Conservation (phyloP, 2,888 invertebrate species). For the Stramonita haemastoma region DNA sequence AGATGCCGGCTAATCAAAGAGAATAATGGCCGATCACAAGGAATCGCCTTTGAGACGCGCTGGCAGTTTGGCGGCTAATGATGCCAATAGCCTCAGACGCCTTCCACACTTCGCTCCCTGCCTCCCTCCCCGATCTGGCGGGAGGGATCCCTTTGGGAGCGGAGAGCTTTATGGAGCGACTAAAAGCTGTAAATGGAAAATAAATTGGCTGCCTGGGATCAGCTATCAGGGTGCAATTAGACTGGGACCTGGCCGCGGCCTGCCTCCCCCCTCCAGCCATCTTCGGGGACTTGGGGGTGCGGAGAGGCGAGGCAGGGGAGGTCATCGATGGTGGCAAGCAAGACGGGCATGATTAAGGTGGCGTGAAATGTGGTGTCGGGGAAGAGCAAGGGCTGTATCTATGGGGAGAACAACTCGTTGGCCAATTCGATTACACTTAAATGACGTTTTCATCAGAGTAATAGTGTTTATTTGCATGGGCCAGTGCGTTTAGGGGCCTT, state of each 20-base stretch:
- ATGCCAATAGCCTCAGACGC: constrained; percentile 53
- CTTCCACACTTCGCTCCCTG: constrained; percentile 40
- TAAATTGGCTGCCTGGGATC: constrained; percentile 55
- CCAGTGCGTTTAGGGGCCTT: constrained; percentile 34
- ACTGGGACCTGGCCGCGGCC: constrained; percentile 27
- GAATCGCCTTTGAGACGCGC: constrained; percentile 52
- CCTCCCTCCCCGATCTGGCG: constrained; percentile 35
- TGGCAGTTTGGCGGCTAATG: constrained; percentile 52
- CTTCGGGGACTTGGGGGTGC: neutral
- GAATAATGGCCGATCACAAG: constrained; percentile 54
- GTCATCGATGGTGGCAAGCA: constrained; percentile 45
- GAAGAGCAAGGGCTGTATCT: constrained; percentile 36
- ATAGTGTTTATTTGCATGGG: constrained; percentile 54
- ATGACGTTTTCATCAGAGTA: constrained; percentile 54
- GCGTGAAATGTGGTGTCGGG: constrained; percentile 51
- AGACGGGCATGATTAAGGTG: constrained; percentile 44
- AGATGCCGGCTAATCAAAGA: constrained; percentile 53
- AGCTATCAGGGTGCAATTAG: constrained; percentile 50
- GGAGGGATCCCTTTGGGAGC: constrained; percentile 48
- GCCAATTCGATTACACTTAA: constrained; percentile 53
- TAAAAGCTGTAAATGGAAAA: constrained; percentile 59
- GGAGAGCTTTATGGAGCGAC: constrained; percentile 55
- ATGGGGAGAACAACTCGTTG: constrained; percentile 45
- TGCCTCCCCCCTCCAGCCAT: constrained; percentile 18
- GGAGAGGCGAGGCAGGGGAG: constrained; percentile 26